Percentiles rank a stretch among this genome's conserved stretches.
These are phyloP conservation scores for Zophobas atratus DNA, from an alignment of 1,140 invertebrate species.

Conservation along the genomic window DNA sequence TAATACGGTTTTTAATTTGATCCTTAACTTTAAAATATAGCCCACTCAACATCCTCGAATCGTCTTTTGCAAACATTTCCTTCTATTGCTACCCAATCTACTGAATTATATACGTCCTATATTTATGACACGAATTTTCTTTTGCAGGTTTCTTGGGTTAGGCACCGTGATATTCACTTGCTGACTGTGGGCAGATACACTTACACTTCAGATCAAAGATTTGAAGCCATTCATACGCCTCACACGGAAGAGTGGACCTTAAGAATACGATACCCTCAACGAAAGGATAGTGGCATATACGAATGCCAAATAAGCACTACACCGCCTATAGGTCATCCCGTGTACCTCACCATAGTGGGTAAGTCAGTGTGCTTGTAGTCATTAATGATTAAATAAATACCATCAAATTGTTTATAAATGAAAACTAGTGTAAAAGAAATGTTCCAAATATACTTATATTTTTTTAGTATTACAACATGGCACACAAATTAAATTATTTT, in stretches of 20 bases:
- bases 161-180: constrained; percentile 88
- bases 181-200: constrained; percentile 89
- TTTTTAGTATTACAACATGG: too few species aligned
- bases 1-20: constrained; percentile 30
- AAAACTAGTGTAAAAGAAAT: too few species aligned
- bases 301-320: constrained; percentile 92
- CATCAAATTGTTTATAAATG: too few species aligned
- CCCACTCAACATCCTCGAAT: neutral
- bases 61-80: too few species aligned
- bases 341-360: constrained; percentile 87
- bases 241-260: constrained; percentile 86
- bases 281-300: constrained; percentile 86
- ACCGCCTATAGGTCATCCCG: constrained; percentile 84
- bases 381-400: too few species aligned
- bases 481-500: too few species aligned
- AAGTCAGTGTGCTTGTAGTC: constrained; percentile 67
- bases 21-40: neutral
- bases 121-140: constrained; percentile 36
- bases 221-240: constrained; percentile 82
- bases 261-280: constrained; percentile 82
- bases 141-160: constrained; percentile 89
- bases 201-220: constrained; percentile 89
- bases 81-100: too few species aligned
- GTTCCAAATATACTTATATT: too few species aligned
- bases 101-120: too few species aligned